Base-by-base conservation (phyloP, 2,888 invertebrate genomes). In the Artemia sinica region DNA sequence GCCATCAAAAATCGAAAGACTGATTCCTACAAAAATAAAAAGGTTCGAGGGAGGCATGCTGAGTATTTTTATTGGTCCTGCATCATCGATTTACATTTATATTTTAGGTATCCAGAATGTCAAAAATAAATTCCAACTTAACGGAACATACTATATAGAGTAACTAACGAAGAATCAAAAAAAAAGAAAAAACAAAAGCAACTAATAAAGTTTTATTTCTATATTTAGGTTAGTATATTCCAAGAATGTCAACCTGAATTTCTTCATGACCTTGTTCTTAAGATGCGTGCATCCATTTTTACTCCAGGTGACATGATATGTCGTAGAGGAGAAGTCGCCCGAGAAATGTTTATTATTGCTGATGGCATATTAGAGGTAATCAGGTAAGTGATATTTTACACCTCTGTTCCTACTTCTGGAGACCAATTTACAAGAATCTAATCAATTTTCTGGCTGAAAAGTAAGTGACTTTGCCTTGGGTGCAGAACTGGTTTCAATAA, bases 221-320 rank as follows among this genome's bases (percentile, higher is more conserved):
- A 28, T 65, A 66, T 71, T 68, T 74, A 91, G 90, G 95, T 95
- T 73, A 93, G 93, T 71, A 92, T 92, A 70, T 82, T 93, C 79
- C 91, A 95, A 85, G 94, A 95, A 80, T 96, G 95, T 78, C 93
- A 95, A 77, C 95, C 95, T 0, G 95, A 95, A 79, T 96, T 96
- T 78, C 84, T 96, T 7, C 92, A 95, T 77, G 95, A 96, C 78
- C 83, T 96, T 73, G 95, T 96, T 72, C 82, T 96, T 72, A 96
- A 96, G 81, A 96, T 96, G 95, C 91, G 91, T 80, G 94, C 95
- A 9, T 95, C 92, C 78, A 96, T 96, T 78, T 96, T 96, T 79
- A 96, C 95, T 48, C 95, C 95, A 0, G 95, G 95, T 41, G 95
- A 96, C 79, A 88, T 94, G 71, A 94, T 96, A 76, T 95, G 95